A percentile compares a stretch with the other conserved stretches of the same genome.
Evolutionary conservation across 2,113 vertebrate species (phyloP).

Genomic region (Apodemus sylvaticus): DNA sequence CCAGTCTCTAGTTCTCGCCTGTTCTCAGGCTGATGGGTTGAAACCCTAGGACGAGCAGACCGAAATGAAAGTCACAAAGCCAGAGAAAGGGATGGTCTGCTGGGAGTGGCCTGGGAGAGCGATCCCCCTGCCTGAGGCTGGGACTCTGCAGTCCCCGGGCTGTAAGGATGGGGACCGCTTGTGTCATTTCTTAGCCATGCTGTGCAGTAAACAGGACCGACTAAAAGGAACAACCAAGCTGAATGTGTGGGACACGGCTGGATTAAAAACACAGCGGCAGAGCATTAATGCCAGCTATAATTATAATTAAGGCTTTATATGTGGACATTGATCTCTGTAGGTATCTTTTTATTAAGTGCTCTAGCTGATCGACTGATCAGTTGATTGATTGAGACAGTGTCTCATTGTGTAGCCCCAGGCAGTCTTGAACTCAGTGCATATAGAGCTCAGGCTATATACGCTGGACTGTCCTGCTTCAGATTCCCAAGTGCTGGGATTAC

Average conservation of each 20-base stretch:
- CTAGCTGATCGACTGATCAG: background rate
- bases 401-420: background rate
- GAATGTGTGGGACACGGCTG: background rate
- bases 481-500: background rate
- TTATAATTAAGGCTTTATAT: background rate
- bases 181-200: no score
- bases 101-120: background rate
- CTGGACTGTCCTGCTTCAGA: background rate
- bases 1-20: background rate
- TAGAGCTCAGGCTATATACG: no score
- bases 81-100: background rate
- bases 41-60: background rate
- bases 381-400: background rate
- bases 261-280: background rate
- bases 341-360: background rate
- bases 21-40: background rate
- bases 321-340: background rate
- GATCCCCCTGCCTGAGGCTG: no score
- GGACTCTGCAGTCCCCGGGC: background rate
- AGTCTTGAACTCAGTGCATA: background rate
- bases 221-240: background rate
- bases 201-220: background rate
- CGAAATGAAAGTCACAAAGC: background rate
- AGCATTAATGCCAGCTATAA: background rate
- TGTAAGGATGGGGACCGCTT: background rate